Evolutionary conservation across 2,888 invertebrate genomes (phyloP), one percentile per base, ranked within the genome.

Genomic region (Tenthredo notha): DNA sequence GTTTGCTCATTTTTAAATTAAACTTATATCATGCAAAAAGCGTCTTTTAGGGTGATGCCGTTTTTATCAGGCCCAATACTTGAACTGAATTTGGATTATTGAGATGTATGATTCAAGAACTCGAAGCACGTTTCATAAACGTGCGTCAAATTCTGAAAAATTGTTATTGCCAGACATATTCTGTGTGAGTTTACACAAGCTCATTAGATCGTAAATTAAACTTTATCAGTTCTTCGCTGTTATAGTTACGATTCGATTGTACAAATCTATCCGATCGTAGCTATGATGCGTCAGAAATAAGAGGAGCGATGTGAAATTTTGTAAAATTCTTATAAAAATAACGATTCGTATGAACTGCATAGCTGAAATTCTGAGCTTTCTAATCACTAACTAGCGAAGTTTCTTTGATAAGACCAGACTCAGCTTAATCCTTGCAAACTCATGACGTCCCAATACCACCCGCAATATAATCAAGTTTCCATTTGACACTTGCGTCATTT

Each of bases 401-500:
- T 70, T n/a, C n/a, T 18, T 37, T 70, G 70, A 70, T 70, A 70
- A 70, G 3, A 70, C 37, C n/a, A 33, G 15, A 70, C 37, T 70
- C 70, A 37, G 70, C 7, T 61, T 12, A 70, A 33, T 70, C 70
- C 70, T 33, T n/a, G 70, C 18, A 70, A 37, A 70, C 70, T 70
- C n/a, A 29, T 70, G 18, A 70, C 33, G 18, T 18, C 37, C 70
- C 70, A 40, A 43, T 74, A 43, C 15, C 25, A 15, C 33, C n/a
- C 72, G 40, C 21, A 37, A 12, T 74, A 43, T 43, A 74, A 74
- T 43, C 43, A 74, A 43, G 10, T 21, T 40, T 43, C n/a, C 21
- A 74, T 74, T 54, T 54, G 18, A n/a, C 33, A 54, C 77, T 77
- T 77, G 77, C 77, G 77, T 77, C 47, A 77, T 54, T 77, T 29